Evolutionary conservation across 2,888 invertebrate species (phyloP).

Genomic region (Caenorhabditis sinica): DNA sequence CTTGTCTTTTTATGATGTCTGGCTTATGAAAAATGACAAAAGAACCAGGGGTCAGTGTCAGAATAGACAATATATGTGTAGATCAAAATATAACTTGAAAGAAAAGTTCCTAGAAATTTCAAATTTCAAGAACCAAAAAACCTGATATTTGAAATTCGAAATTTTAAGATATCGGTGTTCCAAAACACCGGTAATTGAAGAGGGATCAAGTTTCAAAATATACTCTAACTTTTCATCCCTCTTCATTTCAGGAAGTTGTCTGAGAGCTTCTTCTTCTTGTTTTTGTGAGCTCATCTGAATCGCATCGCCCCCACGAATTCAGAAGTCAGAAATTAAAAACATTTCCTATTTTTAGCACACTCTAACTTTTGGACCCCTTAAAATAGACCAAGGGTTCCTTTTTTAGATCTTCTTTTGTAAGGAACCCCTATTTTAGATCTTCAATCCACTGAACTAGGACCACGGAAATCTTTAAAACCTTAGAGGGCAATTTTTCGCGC

Average conservation of each 20-base stretch:
- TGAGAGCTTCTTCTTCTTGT: slow-evolving; percentile 22
- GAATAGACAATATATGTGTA: background rate
- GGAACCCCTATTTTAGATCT: background rate
- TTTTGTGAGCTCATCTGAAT: background rate
- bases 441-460: background rate
- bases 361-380: slow-evolving; percentile 6
- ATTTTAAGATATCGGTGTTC: background rate
- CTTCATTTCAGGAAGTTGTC: slow-evolving; percentile 7
- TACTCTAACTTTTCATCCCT: background rate
- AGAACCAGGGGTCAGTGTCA: background rate
- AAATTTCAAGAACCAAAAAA: background rate
- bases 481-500: slow-evolving; percentile 13
- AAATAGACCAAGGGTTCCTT: background rate
- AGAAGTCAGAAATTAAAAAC: slow-evolving; percentile 23
- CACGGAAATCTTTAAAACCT: slow-evolving; percentile 9
- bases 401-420: slow-evolving; percentile 3
- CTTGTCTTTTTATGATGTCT: slow-evolving; percentile 17
- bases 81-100: background rate
- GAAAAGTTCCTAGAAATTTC: background rate
- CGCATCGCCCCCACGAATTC: background rate
- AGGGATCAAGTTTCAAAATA: slow-evolving; percentile 17
- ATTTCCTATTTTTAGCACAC: slow-evolving; percentile 9
- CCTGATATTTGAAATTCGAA: background rate
- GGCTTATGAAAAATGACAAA: slow-evolving; percentile 1
- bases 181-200: background rate